Conservation (phyloP, 2,797 vertebrate genomes). For the Anomalospiza imberbis region DNA sequence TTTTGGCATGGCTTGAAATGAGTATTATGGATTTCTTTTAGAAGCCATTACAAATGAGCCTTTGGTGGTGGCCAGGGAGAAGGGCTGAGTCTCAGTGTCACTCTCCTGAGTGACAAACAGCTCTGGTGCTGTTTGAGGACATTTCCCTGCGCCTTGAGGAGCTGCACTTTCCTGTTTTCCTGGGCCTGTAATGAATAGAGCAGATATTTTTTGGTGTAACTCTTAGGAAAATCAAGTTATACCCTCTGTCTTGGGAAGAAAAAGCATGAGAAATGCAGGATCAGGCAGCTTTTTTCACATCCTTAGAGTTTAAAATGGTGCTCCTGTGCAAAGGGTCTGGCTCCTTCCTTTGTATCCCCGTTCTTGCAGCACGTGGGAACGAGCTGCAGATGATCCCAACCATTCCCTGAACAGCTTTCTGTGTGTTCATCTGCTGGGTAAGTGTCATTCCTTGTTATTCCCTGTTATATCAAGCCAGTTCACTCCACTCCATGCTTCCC, state of each 20-base stretch:
- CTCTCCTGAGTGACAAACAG: neutral
- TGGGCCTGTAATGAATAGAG: neutral
- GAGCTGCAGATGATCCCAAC: neutral
- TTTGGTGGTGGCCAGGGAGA: neutral
- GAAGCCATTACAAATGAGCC: neutral
- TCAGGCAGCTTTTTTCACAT: neutral
- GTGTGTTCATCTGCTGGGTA: constrained; percentile 11
- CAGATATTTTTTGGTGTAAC: neutral
- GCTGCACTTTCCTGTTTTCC: neutral
- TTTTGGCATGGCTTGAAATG: neutral
- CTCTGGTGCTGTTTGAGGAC: neutral
- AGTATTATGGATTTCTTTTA: neutral
- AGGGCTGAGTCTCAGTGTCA: neutral
- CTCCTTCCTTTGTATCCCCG: neutral
- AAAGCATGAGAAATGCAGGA: rapidly evolving
- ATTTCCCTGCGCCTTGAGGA: neutral
- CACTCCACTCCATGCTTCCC: constrained; percentile 4
- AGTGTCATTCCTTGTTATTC: constrained; percentile 40
- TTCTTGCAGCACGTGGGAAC: neutral
- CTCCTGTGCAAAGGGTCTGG: neutral
- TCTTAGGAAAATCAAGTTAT: neutral
- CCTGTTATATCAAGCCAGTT: constrained; percentile 11
- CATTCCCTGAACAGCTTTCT: neutral
- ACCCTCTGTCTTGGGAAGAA: neutral
- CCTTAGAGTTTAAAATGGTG: neutral